Percentiles rank a stretch among this genome's conserved stretches.
Conservation (phyloP, 2,797 vertebrate species). For the Anas bernieri region DNA sequence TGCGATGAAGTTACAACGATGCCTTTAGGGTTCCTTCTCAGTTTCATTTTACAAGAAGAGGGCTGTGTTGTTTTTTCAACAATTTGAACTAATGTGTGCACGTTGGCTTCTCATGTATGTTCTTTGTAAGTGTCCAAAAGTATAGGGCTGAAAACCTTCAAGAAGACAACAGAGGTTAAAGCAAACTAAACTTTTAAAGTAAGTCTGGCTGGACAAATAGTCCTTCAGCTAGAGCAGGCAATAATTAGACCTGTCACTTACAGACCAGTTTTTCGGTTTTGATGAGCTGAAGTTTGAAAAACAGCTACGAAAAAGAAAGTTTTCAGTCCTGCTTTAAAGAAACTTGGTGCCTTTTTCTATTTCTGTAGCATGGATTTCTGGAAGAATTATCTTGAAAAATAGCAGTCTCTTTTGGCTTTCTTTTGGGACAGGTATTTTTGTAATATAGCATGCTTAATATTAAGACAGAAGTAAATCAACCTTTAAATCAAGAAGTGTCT, state of each 20-base stretch:
- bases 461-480: neutral
- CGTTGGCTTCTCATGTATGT: neutral
- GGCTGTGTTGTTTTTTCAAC: neutral
- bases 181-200: neutral
- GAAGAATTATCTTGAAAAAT: neutral
- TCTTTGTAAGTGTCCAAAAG: neutral
- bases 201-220: neutral
- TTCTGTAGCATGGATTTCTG: neutral
- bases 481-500: neutral
- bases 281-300: neutral
- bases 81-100: neutral
- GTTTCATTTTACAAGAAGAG: neutral
- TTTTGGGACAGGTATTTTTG: neutral
- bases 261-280: neutral
- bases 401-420: neutral
- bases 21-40: neutral
- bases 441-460: neutral
- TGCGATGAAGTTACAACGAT: neutral
- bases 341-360: neutral
- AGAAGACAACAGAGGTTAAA: neutral
- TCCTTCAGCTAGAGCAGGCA: neutral
- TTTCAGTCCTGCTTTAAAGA: neutral
- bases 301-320: neutral
- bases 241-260: neutral
- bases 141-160: neutral